These are phyloP conservation scores for Orchesellides sinensis DNA, from an alignment of 2,888 invertebrate species.

Conservation along the genomic window DNA sequence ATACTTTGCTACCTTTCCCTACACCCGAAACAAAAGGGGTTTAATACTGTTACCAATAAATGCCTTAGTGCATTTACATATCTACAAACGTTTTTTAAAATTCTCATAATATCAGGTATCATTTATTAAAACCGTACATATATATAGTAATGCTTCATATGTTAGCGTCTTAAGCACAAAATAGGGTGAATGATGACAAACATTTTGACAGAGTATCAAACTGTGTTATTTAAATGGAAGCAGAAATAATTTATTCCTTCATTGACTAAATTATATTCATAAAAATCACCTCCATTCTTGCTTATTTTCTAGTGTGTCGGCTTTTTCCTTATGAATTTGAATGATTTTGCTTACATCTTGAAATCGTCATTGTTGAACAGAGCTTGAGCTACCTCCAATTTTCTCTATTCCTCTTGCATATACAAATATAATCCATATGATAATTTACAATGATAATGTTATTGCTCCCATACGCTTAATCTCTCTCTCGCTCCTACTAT, in stretches of 20 bases:
- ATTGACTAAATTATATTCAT: constrained; percentile 22
- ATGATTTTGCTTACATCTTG: constrained; percentile 14
- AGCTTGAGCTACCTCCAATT: neutral
- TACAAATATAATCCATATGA: constrained; percentile 9
- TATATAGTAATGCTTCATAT: too few relatives aligned
- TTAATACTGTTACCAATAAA: too few relatives aligned
- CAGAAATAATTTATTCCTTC: constrained; percentile 8
- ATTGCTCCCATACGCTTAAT: constrained; percentile 29
- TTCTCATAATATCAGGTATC: too few relatives aligned
- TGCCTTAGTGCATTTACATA: too few relatives aligned
- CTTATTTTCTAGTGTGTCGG: neutral
- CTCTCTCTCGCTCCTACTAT: constrained; percentile 20
- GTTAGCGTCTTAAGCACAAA: too few relatives aligned
- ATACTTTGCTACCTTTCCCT: too few relatives aligned
- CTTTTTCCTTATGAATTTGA: constrained; percentile 24
- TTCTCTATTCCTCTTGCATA: neutral
- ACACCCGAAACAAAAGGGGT: too few relatives aligned
- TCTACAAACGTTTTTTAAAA: too few relatives aligned
- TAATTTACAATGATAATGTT: constrained; percentile 22
- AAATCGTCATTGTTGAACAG: constrained; percentile 18
- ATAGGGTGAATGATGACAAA: neutral
- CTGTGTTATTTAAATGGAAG: constrained; percentile 11
- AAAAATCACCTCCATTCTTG: neutral
- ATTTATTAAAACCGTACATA: too few relatives aligned
- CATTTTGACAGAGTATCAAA: constrained; percentile 7